Evolutionary conservation across 1,140 invertebrate species (phyloP), one percentile per base, ranked within the genome.

Genomic region (Manduca sexta): DNA sequence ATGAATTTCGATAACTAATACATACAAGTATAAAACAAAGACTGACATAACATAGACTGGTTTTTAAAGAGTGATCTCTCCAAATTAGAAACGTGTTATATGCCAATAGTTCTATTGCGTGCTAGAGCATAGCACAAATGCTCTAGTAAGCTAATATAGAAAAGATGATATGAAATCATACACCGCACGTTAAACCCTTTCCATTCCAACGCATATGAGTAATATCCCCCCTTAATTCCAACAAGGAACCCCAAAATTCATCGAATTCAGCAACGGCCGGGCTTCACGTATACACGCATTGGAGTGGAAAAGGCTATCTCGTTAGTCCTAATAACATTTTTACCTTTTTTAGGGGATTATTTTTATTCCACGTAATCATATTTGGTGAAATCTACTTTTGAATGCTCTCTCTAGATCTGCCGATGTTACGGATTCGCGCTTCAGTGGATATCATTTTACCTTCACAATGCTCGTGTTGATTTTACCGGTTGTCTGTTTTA

Each of bases 261-360:
- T 35, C 16, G 43, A 17, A 45, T 45, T 34, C 30, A 45, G 43
- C 43, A 35, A 14, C 30, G 43, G 15, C 1, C 43, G 43, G n/a
- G 15, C 38, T 40, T 29, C 39, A 49, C 47, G 47, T 44, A 50
- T 10, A 13, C 13, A 17, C 46, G 14, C 39, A 49, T 52, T 21
- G 35, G 16, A 12, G 14, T 34, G 38, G 31, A 47, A 52, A 37
- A 16, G 30, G 15, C 45, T 35, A 45, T 38, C 44, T 52, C 33
- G 44, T 52, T 42, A 46, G 50, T 42, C 37, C 26, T 52, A 52
- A 52, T 52, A 41, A 46, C 50, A 42, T 46, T 49, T 49, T 49
- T 42, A 49, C 47, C 47, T 52, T 52, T 52, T 42, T 29, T 12
- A 46, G 12, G 31, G 15, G 37, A 50, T 38, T 46, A 46, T 46